A percentile compares a stretch with the other conserved stretches of the same genome.
Conservation (phyloP, 2,888 invertebrate genomes). For the Drosophila anceps region DNA sequence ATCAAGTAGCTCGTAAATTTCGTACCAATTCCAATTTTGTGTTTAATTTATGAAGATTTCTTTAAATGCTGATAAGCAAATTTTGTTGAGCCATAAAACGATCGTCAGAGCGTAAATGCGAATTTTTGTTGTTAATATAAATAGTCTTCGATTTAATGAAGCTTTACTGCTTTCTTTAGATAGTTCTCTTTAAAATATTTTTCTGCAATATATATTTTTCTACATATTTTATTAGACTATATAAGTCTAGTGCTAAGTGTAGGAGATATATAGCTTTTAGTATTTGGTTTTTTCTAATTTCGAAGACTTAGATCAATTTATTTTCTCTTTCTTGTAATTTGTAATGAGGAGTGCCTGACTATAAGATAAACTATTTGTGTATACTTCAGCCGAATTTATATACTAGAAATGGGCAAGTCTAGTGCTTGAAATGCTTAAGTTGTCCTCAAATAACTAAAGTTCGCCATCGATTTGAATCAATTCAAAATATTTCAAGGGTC, state of each 20-base stretch:
- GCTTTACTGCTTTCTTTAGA: not conserved
- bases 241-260: too few species aligned
- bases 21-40: not conserved
- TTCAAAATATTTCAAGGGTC: too few species aligned
- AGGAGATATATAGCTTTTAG: too few species aligned
- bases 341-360: not conserved
- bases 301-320: not conserved
- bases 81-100: not conserved
- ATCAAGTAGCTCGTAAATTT: constrained; percentile 40
- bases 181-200: not conserved
- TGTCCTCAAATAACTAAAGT: too few species aligned
- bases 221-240: too few species aligned
- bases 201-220: too few species aligned
- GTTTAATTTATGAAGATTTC: constrained; percentile 8
- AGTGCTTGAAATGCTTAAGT: too few species aligned
- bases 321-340: not conserved
- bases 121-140: too few species aligned
- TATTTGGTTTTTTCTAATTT: too few species aligned
- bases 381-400: too few species aligned
- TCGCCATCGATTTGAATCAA: too few species aligned
- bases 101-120: not conserved
- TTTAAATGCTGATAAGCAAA: not conserved
- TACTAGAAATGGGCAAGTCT: too few species aligned
- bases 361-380: not conserved
- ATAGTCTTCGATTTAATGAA: not conserved